Evolutionary conservation across 2,888 invertebrate genomes (phyloP).

Genomic region (Thysanoteuthis rhombus): DNA sequence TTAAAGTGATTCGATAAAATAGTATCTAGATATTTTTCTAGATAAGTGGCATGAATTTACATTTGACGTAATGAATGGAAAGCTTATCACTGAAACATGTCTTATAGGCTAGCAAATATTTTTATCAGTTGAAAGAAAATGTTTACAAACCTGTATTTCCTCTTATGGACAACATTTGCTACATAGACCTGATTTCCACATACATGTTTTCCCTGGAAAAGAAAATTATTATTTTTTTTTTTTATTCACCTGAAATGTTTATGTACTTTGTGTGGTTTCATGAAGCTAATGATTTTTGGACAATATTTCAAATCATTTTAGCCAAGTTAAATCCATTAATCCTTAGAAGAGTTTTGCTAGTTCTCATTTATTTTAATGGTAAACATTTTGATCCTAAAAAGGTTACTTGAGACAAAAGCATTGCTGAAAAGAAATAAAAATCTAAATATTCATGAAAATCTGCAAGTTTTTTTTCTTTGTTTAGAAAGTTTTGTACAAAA

Average conservation of each 20-base stretch:
- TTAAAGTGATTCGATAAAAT: too few relatives aligned
- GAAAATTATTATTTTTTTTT: too few relatives aligned
- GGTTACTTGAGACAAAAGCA: neutral
- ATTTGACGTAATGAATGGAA: too few relatives aligned
- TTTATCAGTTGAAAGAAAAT: too few relatives aligned
- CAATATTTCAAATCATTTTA: neutral
- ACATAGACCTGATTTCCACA: constrained; percentile 93
- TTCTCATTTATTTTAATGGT: neutral
- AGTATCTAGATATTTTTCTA: too few relatives aligned
- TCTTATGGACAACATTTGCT: constrained; percentile 93
- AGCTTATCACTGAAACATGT: too few relatives aligned
- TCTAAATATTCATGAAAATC: too few relatives aligned
- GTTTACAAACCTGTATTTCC: constrained; percentile 80
- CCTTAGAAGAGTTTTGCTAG: neutral
- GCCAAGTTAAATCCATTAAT: neutral
- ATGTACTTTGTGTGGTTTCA: too few relatives aligned
- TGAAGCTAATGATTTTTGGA: neutral
- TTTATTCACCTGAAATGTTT: neutral
- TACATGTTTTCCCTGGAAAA: constrained; percentile 82
- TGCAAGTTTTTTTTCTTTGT: too few relatives aligned
- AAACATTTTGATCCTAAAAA: neutral
- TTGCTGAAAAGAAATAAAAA: neutral
- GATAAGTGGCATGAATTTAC: too few relatives aligned
- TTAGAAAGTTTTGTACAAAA: too few relatives aligned
- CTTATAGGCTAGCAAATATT: too few relatives aligned